A percentile compares a stretch with the other conserved stretches of the same genome.
phyloP scores from a whole-genome alignment of 2,113 vertebrate genomes.

The Corydoras maculifer region DNA sequence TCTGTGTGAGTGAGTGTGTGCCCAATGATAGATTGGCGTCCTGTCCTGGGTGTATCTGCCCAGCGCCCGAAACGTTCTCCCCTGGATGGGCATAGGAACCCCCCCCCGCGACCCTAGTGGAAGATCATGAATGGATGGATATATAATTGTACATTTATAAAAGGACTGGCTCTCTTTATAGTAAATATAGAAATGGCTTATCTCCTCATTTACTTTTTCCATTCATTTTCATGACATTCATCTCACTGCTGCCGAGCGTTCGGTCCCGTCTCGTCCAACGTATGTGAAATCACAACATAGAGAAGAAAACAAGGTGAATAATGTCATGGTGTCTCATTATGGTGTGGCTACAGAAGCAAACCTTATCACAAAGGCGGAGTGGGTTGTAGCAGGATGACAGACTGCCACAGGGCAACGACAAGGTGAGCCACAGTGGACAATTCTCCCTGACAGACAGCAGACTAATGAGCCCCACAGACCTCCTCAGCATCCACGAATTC shows the following conservation, averaged over 20 bases:
- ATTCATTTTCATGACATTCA: conserved; percentile 11
- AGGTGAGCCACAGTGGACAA: conserved; percentile 9
- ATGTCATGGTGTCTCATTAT: conserved; percentile 40
- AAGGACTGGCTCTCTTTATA: no score
- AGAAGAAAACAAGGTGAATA: conserved; percentile 26
- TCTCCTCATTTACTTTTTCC: not conserved
- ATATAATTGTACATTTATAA: no score
- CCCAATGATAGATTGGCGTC: no score
- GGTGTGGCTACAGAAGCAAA: conserved; percentile 28
- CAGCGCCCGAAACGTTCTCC: no score
- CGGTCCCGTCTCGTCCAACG: conserved; percentile 1
- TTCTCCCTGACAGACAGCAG: conserved; percentile 13
- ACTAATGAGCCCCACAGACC: conserved; percentile 38
- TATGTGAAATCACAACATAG: not conserved
- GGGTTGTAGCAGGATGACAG: conserved; percentile 21
- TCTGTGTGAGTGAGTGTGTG: no score
- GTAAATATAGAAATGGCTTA: no score
- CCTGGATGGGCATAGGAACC: no score
- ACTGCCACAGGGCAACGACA: conserved; percentile 26
- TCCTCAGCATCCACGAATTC: not conserved
- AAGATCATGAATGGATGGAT: no score
- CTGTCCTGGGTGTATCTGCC: no score
- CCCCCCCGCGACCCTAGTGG: no score
- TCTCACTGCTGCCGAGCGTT: not conserved
- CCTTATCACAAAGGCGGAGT: conserved; percentile 19